Percentiles rank a stretch among this genome's conserved stretches.
phyloP scores from a whole-genome alignment of 1,140 invertebrate species.

The Drosophila nigrodunni region DNA sequence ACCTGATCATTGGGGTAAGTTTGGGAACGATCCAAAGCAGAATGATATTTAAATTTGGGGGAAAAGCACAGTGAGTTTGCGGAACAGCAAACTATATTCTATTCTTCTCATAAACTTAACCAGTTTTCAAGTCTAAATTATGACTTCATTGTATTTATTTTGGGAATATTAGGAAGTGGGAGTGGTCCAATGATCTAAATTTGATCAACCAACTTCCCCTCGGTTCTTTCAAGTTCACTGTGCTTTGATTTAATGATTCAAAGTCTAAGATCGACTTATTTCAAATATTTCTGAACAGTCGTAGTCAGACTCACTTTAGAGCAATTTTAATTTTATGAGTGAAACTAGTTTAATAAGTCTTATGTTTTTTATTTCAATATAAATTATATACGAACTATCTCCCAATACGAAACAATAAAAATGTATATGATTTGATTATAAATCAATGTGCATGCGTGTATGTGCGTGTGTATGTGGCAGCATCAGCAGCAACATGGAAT shows the following conservation, averaged over 20 bases:
- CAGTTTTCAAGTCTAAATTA: too few relatives aligned
- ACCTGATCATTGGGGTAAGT: constrained; percentile 97
- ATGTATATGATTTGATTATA: constrained; percentile 28
- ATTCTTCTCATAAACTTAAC: too few relatives aligned
- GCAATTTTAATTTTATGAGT: not conserved
- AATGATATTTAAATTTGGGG: not conserved
- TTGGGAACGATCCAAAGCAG: not conserved
- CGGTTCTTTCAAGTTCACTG: too few relatives aligned
- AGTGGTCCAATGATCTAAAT: too few relatives aligned
- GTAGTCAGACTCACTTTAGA: constrained; percentile 2
- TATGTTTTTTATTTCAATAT: constrained; percentile 4
- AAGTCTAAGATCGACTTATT: too few relatives aligned
- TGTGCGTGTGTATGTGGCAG: constrained; percentile 74
- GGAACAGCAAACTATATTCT: not conserved
- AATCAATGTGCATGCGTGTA: constrained; percentile 32
- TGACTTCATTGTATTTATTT: too few relatives aligned
- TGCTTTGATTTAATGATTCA: too few relatives aligned
- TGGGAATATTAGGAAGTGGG: too few relatives aligned
- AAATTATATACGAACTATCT: constrained; percentile 20
- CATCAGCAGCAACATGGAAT: constrained; percentile 88
- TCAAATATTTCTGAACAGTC: not conserved
- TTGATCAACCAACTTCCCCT: too few relatives aligned
- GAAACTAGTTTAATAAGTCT: constrained; percentile 7
- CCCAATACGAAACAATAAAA: constrained; percentile 10
- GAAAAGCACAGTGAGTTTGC: constrained; percentile 8